phyloP scores from a whole-genome alignment of 2,797 vertebrate genomes.

The Cuculus canorus region DNA sequence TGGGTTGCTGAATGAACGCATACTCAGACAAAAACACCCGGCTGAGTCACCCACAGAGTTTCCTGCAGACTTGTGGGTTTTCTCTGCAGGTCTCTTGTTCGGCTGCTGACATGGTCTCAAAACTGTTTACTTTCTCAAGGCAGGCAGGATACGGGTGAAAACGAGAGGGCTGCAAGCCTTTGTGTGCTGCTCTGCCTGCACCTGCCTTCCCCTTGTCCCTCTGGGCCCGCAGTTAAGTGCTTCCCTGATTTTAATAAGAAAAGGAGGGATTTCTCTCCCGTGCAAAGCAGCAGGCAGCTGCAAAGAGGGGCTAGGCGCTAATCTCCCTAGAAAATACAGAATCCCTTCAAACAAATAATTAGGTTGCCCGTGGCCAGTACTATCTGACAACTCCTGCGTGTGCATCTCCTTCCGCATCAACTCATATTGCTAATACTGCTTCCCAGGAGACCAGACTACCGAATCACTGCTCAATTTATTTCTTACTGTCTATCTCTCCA shows the following conservation, averaged over 20 bases:
- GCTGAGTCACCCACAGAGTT: constrained; percentile 18
- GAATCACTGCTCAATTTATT: neutral
- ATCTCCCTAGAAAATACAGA: neutral
- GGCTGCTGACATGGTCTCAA: neutral
- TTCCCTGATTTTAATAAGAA: constrained; percentile 14
- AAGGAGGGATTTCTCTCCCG: neutral
- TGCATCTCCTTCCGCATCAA: rapidly evolving
- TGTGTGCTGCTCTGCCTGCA: neutral
- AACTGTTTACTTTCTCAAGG: constrained; percentile 8
- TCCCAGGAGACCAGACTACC: neutral
- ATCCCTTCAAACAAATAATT: constrained; percentile 1
- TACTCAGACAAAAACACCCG: neutral
- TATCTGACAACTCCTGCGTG: neutral
- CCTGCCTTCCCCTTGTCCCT: neutral
- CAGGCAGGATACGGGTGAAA: constrained; percentile 5
- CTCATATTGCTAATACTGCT: neutral
- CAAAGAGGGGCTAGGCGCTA: neutral
- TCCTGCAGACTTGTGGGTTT: constrained; percentile 43
- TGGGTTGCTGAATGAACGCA: neutral
- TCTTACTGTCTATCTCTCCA: neutral
- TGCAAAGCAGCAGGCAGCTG: neutral
- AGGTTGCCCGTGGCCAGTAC: neutral
- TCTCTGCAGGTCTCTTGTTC: neutral
- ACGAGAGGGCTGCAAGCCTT: neutral
- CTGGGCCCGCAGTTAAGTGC: neutral